phyloP scores from a whole-genome alignment of 2,113 vertebrate species.

The Megalops atlanticus region DNA sequence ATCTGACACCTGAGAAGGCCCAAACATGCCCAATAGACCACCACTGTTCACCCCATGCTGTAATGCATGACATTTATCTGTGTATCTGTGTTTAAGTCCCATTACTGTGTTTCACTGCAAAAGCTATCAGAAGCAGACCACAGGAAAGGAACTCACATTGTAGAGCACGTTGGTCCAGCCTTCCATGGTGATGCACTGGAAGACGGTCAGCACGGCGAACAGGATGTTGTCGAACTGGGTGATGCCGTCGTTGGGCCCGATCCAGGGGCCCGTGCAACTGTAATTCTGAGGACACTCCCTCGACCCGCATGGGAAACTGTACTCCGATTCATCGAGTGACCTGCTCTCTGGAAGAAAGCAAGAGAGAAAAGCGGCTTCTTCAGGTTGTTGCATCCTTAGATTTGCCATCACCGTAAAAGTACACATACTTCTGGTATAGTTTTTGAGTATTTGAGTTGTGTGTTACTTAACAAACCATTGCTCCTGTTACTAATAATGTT shows the following conservation, averaged over 20 bases:
- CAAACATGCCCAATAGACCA: too few species aligned
- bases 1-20: too few species aligned
- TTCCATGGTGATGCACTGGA: constrained; percentile 99
- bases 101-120: background rate
- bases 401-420: too few species aligned
- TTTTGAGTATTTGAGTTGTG: too few species aligned
- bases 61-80: background rate
- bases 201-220: constrained; percentile 95
- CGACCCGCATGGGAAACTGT: constrained; percentile 81
- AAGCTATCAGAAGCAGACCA: background rate
- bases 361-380: constrained; percentile 19
- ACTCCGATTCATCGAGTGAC: constrained; percentile 59
- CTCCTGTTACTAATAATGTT: too few species aligned
- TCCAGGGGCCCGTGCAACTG: constrained; percentile 81
- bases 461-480: too few species aligned
- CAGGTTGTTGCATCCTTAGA: background rate
- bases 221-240: constrained; percentile 99
- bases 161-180: constrained; percentile 98
- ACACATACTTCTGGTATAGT: too few species aligned
- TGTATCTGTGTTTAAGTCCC: too few species aligned
- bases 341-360: constrained; percentile 57
- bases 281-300: constrained; percentile 84
- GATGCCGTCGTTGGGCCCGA: constrained; percentile 95
- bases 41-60: background rate
- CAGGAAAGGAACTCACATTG: constrained; percentile 80